Percentiles rank a stretch among this genome's conserved stretches.
Evolutionary conservation across 2,797 vertebrate species (phyloP).

Genomic region (Brachyalestes nurse): DNA sequence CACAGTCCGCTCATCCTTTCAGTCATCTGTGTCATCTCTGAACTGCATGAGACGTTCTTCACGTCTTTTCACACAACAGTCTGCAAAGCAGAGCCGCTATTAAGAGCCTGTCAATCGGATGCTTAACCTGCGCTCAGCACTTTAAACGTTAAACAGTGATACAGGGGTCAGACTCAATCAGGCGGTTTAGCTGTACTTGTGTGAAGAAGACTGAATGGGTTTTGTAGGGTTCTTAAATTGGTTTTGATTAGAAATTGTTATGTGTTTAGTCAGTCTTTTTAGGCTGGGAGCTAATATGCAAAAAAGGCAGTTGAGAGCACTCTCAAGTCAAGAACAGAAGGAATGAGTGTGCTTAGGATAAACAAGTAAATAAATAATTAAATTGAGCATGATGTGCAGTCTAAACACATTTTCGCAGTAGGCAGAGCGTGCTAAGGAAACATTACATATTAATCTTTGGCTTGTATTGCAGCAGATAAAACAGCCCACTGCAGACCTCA

Average conservation of each 20-base stretch:
- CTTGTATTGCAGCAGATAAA: slow-evolving; percentile 8
- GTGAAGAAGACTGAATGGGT: background rate
- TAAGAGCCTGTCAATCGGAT: background rate
- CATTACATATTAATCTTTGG: background rate
- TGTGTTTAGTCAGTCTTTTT: slow-evolving; percentile 10
- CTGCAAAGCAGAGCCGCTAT: background rate
- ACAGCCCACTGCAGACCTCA: background rate
- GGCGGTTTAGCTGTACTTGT: background rate
- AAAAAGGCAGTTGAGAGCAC: background rate
- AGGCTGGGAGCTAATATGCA: background rate
- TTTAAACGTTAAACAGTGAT: slow-evolving; percentile 5
- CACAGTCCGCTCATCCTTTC: background rate
- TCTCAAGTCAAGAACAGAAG: background rate
- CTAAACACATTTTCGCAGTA: background rate
- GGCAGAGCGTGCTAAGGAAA: background rate
- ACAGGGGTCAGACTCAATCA: background rate
- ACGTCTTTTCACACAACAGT: background rate
- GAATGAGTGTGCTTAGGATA: background rate
- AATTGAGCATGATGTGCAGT: background rate
- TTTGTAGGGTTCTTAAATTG: background rate
- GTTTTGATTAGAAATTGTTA: background rate
- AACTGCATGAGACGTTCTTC: background rate
- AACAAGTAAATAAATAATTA: background rate
- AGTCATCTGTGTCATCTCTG: too few relatives aligned
- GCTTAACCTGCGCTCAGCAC: background rate